Base-by-base conservation (phyloP, 2,113 vertebrate genomes). In the Diphyllodes magnificus region DNA sequence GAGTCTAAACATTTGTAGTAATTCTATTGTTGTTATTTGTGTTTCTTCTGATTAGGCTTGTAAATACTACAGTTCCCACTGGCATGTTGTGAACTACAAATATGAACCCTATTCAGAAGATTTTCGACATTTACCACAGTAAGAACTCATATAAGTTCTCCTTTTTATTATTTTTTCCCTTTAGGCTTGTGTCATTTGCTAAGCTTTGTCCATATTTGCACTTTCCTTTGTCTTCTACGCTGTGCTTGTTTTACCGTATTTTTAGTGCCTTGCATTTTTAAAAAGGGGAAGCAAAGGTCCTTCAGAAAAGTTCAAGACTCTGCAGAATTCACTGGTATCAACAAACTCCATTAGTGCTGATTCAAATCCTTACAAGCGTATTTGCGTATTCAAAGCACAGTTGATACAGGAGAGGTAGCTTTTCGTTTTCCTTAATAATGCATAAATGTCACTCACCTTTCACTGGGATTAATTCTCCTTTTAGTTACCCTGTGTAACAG, bases 51-150 rank as follows among this genome's bases (percentile, higher is more conserved):
- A 97, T 59, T 87, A 99, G 99, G 99, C 99, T 97, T 99, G 99
- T 97, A 98, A 98, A 97, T 99, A 99, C 98, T 99, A 99, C 97
- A 99, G 98, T 97, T 99, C 99, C 86, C 98, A 99, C 54, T 98
- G 98, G 96, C 98, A 99, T 40, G 98, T 98, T 91, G 99, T 99
- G 80, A 98, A 98, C 96, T 99, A 99, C 97, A 99, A 98, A 95
- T 99, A 99, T 65, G 99, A 99, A 59, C 98, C 98, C 59, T 99
- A 99, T 84, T 98, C 99, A 68, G 99, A 99, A 97, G 99, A 99
- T 93, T 98, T 99, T 92, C 98, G 99, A 90, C 98, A 98, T 84
- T 97, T 99, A 91, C 99, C 99, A 88, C 98, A 98, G 99, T 99
- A 99, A 98, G 93, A 71, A 61, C 33, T 90, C 33, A 20, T 14